phyloP scores from a whole-genome alignment of 2,888 invertebrate species.

The Hypercompe scribonia region DNA sequence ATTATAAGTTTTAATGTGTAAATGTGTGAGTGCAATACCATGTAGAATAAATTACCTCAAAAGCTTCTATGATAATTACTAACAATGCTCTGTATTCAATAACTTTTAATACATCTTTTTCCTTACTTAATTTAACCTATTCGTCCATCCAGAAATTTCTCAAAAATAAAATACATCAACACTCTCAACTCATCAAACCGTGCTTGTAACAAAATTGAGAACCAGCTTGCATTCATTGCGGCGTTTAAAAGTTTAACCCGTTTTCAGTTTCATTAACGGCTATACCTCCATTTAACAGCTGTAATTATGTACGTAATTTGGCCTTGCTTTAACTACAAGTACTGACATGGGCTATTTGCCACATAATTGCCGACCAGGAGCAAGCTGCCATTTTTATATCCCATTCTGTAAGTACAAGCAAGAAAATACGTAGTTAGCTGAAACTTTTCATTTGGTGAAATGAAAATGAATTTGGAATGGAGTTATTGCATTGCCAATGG shows the following conservation, averaged over 20 bases:
- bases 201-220: slow-evolving; percentile 78
- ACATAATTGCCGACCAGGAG: slow-evolving; percentile 35
- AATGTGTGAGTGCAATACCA: background rate
- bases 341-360: slow-evolving; percentile 53
- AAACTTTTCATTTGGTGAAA: background rate
- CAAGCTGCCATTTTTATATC: slow-evolving; percentile 32
- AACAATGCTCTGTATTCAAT: background rate
- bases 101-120: background rate
- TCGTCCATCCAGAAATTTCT: background rate
- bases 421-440: slow-evolving; percentile 9
- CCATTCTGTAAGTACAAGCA: slow-evolving; percentile 22
- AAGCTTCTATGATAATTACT: background rate
- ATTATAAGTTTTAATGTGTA: background rate
- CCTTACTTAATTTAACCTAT: background rate
- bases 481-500: background rate
- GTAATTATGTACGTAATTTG: slow-evolving; percentile 83
- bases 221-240: slow-evolving; percentile 83
- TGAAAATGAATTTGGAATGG: background rate
- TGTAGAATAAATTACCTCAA: background rate
- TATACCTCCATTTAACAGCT: slow-evolving; percentile 78
- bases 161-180: slow-evolving; percentile 4
- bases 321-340: slow-evolving; percentile 65
- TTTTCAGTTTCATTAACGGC: slow-evolving; percentile 84
- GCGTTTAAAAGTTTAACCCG: slow-evolving; percentile 81
- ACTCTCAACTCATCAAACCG: slow-evolving; percentile 66